Evolutionary conservation across 2,797 vertebrate species (phyloP).

Genomic region (Avahi laniger): DNA sequence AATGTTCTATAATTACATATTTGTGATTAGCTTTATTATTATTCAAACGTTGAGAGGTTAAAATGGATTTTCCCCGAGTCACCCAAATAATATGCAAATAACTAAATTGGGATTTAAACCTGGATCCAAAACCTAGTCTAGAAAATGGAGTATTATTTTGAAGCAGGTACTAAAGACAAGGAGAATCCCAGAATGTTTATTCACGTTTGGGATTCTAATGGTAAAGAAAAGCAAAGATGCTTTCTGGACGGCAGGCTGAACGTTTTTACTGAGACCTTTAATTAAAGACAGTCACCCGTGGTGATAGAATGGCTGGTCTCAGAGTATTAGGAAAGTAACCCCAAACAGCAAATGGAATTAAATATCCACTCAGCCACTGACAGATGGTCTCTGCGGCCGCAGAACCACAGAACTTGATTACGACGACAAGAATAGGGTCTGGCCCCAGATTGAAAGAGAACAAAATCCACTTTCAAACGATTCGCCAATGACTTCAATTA

Average conservation of each 20-base stretch:
- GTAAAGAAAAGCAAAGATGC: slow-evolving; percentile 11
- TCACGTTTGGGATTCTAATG: background rate
- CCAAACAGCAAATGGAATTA: slow-evolving; percentile 29
- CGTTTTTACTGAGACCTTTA: slow-evolving; percentile 13
- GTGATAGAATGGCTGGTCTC: slow-evolving; percentile 30
- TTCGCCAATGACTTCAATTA: slow-evolving; percentile 66
- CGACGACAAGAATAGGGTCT: slow-evolving; percentile 39
- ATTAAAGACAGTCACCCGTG: slow-evolving; percentile 40
- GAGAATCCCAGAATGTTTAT: background rate
- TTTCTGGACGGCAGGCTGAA: background rate
- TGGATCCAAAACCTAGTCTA: background rate
- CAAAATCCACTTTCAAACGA: slow-evolving; percentile 59
- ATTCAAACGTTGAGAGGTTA: background rate
- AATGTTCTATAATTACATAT: rapidly evolving
- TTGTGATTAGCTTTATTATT: background rate
- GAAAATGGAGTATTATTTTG: background rate
- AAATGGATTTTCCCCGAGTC: background rate
- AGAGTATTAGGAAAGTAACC: slow-evolving; percentile 41
- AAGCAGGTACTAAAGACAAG: background rate
- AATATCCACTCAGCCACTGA: slow-evolving; percentile 21
- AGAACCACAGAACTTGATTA: slow-evolving; percentile 69
- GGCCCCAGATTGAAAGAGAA: slow-evolving; percentile 4
- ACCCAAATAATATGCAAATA: background rate
- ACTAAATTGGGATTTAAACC: background rate
- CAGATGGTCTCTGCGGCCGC: slow-evolving; percentile 42